Evolutionary conservation across 2,797 vertebrate genomes (phyloP), one percentile per base, ranked within the genome.

Genomic region (Oceanodroma leucorhoa): DNA sequence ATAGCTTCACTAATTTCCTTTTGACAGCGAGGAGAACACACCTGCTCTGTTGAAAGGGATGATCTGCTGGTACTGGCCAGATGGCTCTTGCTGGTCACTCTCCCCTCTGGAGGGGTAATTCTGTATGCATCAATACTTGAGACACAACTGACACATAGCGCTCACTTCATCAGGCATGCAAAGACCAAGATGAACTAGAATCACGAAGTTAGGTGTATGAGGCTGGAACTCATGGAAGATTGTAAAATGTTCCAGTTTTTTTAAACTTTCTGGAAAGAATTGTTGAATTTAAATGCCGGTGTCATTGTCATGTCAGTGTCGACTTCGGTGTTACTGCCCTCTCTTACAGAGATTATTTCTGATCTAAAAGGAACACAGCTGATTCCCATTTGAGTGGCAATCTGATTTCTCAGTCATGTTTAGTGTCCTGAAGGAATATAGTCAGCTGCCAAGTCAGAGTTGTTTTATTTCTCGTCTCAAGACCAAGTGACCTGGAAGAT

Each of bases 121-220:
- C 34, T 27, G 4, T 61, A 16, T 9, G 10, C 16, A 5, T n/a
- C 22, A 32, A 1, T 21, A 14, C 27, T 11, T 3, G 10, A 40
- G 64, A 58, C 13, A 29, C 0, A 1, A 1, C 40, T 50, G 51
- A 2, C 2, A 3, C 10, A 5, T 15, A 30, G 19, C 14, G 18
- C 45, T 80, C 4, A 3, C 46, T 81, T 76, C 22, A 11, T 53
- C 21, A 18, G 32, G 34, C 34, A 8, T 3, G 18, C 15, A 36
- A 67, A 43, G 46, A 69, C 29, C 6, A n/a, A 48, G 61, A 18
- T 76, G 53, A 84, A 34, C 12, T 64, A 55, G 36, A 78, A 65
- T 62, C 60, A 51, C n/a, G 66, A n/a, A 62, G 30, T 54, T 24
- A 55, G 10, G 9, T 24, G 24, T 10, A 32, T 26, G 54, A 54